phyloP scores from a whole-genome alignment of 2,888 invertebrate species.

The Orthosia gracilis region DNA sequence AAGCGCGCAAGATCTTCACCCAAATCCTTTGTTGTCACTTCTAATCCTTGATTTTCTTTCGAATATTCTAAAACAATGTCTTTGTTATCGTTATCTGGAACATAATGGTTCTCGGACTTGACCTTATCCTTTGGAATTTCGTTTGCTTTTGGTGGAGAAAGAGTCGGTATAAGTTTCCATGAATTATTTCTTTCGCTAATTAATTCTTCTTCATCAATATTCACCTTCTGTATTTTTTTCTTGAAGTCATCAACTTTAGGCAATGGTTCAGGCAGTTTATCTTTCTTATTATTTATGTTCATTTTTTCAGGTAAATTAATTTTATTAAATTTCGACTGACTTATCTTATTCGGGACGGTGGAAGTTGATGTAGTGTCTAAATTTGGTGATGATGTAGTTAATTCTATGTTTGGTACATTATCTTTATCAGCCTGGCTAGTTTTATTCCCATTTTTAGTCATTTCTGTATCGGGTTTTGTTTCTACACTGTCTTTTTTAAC shows the following conservation, averaged over 20 bases:
- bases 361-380: constrained; percentile 49
- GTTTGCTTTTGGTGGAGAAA: constrained; percentile 87
- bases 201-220: constrained; percentile 86
- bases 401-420: constrained; percentile 36
- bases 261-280: constrained; percentile 70
- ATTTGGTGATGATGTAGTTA: constrained; percentile 37
- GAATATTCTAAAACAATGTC: constrained; percentile 84
- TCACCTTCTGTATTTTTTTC: constrained; percentile 88
- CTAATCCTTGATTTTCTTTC: constrained; percentile 93
- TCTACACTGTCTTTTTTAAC: constrained; percentile 24
- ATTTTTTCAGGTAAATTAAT: constrained; percentile 58
- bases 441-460: constrained; percentile 49
- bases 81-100: constrained; percentile 78
- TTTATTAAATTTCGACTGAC: constrained; percentile 65
- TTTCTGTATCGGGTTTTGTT: constrained; percentile 33
- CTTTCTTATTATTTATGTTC: constrained; percentile 64
- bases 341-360: constrained; percentile 44
- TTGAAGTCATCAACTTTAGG: constrained; percentile 87
- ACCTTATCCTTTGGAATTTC: constrained; percentile 83
- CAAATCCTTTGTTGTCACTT: constrained; percentile 94
- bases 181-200: constrained; percentile 84
- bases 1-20: constrained; percentile 95
- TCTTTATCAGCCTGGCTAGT: constrained; percentile 15
- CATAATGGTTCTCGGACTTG: constrained; percentile 77
- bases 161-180: constrained; percentile 92